Conservation (phyloP, 2,888 invertebrate genomes). For the Drosophila anceps region DNA sequence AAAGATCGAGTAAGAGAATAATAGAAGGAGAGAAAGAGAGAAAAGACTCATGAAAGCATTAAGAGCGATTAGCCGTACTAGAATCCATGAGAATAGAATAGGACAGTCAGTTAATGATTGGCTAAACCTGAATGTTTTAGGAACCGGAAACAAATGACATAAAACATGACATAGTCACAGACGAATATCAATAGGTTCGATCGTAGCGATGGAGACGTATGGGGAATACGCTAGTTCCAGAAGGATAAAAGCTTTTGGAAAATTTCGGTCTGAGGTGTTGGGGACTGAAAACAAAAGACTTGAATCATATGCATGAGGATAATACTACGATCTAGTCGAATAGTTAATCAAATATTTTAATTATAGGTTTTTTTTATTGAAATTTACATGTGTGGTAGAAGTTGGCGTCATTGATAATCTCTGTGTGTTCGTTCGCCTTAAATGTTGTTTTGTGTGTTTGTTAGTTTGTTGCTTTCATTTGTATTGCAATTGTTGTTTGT, state of each 20-base stretch:
- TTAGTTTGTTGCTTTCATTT: conserved; percentile 13
- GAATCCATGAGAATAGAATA: not conserved
- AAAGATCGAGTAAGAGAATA: not conserved
- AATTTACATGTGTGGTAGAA: conserved; percentile 63
- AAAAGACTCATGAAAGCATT: not conserved
- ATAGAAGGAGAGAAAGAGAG: not conserved
- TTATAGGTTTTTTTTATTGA: conserved; percentile 52
- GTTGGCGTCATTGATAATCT: conserved; percentile 48
- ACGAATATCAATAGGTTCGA: too few relatives aligned
- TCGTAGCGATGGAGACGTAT: too few relatives aligned
- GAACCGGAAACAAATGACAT: too few relatives aligned
- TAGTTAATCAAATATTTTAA: conserved; percentile 20
- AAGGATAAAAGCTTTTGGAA: not conserved
- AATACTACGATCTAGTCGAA: not conserved
- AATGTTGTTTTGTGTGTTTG: not conserved
- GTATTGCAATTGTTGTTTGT: conserved; percentile 38
- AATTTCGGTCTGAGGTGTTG: too few relatives aligned
- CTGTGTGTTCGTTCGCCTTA: conserved; percentile 19
- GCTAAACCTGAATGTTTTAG: too few relatives aligned
- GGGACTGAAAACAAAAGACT: too few relatives aligned
- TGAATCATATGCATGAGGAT: too few relatives aligned
- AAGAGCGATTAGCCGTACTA: not conserved
- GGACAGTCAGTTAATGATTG: not conserved
- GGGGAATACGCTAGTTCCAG: not conserved
- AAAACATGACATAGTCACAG: too few relatives aligned